Conservation (phyloP, 2,113 vertebrate genomes). For the Butorides virescens region DNA sequence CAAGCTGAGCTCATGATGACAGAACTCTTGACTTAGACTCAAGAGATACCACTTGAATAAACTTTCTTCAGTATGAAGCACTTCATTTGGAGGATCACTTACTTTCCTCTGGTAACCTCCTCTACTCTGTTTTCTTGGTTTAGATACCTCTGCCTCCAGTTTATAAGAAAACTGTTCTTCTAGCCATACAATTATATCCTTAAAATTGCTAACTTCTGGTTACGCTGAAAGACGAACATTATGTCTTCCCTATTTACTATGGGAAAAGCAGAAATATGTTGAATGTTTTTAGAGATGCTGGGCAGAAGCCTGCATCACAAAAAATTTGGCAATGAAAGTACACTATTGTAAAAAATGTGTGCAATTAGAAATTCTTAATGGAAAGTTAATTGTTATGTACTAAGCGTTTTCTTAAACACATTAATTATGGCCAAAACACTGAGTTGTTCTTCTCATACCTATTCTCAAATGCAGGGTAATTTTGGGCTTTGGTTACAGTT, state of each 20-base stretch:
- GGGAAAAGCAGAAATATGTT: not conserved
- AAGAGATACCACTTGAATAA: not conserved
- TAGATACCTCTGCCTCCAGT: not conserved
- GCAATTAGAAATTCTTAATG: not conserved
- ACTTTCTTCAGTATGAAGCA: not conserved
- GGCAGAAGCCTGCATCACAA: not conserved
- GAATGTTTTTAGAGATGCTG: not conserved
- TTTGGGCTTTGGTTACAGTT: not conserved
- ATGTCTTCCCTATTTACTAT: not conserved
- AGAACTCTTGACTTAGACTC: not conserved
- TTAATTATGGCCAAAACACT: not conserved
- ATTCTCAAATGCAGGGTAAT: not conserved
- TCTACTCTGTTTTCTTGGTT: not conserved
- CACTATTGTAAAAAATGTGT: not conserved
- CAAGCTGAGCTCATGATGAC: not conserved
- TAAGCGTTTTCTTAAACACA: not conserved
- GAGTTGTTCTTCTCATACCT: not conserved
- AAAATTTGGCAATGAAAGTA: not conserved
- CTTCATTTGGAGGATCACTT: not conserved
- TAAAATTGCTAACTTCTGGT: not conserved
- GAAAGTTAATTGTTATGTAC: not conserved
- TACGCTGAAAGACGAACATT: not conserved
- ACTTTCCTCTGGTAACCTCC: not conserved
- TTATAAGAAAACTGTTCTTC: not conserved
- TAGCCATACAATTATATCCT: not conserved